Conservation (phyloP, 1,140 invertebrate genomes). For the Drosophila ohnishii region DNA sequence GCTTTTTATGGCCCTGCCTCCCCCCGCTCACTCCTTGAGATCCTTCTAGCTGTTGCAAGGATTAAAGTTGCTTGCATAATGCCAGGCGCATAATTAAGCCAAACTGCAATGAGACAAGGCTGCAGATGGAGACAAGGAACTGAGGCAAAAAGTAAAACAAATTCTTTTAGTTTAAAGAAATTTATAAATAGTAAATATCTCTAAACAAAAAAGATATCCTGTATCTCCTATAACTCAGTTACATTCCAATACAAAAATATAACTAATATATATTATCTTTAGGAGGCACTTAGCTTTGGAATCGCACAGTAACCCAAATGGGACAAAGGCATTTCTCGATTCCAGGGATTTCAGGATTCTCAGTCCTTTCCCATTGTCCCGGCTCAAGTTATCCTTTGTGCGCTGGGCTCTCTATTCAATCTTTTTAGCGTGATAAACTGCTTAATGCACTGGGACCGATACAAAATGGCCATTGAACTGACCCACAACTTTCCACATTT, state of each 20-base stretch:
- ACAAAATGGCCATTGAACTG: conserved; percentile 49
- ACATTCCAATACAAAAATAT: background rate
- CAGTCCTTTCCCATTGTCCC: conserved; percentile 2
- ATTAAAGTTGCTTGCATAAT: conserved; percentile 76
- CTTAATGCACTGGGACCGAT: conserved; percentile 64
- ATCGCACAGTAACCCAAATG: background rate
- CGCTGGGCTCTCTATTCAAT: conserved; percentile 59
- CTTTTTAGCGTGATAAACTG: conserved; percentile 76
- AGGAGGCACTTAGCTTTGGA: background rate
- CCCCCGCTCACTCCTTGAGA: background rate
- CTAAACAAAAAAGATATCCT: background rate
- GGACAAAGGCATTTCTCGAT: conserved; percentile 3
- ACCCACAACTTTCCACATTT: conserved; percentile 11
- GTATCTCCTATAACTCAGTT: background rate
- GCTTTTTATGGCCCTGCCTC: conserved; percentile 25
- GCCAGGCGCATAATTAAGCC: conserved; percentile 65
- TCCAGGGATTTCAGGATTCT: background rate
- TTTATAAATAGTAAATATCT: background rate
- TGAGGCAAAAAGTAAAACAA: background rate
- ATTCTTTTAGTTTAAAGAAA: background rate
- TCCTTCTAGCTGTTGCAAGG: conserved; percentile 50
- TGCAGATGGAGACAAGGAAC: background rate
- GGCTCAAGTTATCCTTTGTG: conserved; percentile 59
- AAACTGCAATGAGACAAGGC: conserved; percentile 12
- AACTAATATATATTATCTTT: background rate